A percentile compares a stretch with the other conserved stretches of the same genome.
Evolutionary conservation across 2,888 invertebrate species (phyloP).

Genomic region (Gnatocerus cornutus): DNA sequence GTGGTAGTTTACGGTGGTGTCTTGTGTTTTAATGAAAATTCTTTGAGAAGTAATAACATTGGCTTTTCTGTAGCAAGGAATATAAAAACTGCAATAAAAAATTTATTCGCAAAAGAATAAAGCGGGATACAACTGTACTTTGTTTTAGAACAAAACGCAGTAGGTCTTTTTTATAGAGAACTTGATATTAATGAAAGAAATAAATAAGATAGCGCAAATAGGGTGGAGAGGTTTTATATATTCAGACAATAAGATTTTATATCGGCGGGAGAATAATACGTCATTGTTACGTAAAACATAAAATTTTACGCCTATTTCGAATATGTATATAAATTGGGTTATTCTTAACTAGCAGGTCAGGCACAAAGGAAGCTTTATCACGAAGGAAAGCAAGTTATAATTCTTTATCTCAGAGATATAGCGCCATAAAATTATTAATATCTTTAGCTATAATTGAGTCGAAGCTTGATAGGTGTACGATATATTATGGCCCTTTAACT

Average conservation of each 20-base stretch:
- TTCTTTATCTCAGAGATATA: constrained; percentile 69
- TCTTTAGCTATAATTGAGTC: constrained; percentile 68
- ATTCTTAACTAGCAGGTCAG: constrained; percentile 51
- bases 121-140: constrained; percentile 63
- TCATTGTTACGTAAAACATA: constrained; percentile 60
- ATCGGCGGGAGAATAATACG: constrained; percentile 60
- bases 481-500: constrained; percentile 67
- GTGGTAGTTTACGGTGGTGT: constrained; percentile 20
- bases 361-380: constrained; percentile 52
- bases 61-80: constrained; percentile 28
- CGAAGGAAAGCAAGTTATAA: constrained; percentile 62
- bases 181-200: constrained; percentile 66
- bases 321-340: constrained; percentile 59
- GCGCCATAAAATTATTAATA: constrained; percentile 70
- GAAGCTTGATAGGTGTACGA: constrained; percentile 67
- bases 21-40: constrained; percentile 42
- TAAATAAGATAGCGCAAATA: constrained; percentile 60
- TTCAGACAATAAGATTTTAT: constrained; percentile 64
- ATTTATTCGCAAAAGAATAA: constrained; percentile 65
- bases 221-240: constrained; percentile 62
- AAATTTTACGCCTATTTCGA: constrained; percentile 63
- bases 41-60: constrained; percentile 29
- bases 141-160: constrained; percentile 63
- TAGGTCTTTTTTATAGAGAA: constrained; percentile 64
- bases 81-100: constrained; percentile 65